phyloP scores from a whole-genome alignment of 1,140 invertebrate genomes.

The Sycobia sp. region DNA sequence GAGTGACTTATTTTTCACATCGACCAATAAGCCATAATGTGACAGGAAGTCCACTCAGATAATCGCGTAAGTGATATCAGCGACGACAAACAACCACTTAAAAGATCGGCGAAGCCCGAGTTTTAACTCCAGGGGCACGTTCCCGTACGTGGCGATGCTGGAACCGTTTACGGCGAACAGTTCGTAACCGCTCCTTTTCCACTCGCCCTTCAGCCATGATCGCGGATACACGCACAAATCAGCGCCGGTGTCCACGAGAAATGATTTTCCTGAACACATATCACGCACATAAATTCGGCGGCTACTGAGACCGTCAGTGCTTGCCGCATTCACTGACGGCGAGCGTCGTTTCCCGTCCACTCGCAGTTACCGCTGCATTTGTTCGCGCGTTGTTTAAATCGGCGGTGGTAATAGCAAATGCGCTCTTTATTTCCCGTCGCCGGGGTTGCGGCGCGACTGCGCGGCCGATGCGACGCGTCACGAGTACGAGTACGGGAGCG shows the following conservation, averaged over 20 bases:
- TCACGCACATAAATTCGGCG: slow-evolving; percentile 40
- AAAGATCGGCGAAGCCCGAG: slow-evolving; percentile 46
- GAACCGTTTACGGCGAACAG: slow-evolving; percentile 19
- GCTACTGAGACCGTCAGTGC: neutral
- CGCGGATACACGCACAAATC: slow-evolving; percentile 34
- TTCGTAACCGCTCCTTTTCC: slow-evolving; percentile 20
- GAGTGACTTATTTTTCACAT: too few relatives aligned
- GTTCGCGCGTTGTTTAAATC: neutral
- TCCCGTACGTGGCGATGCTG: neutral
- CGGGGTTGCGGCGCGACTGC: neutral
- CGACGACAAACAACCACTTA: slow-evolving; percentile 52
- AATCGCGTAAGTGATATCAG: slow-evolving; percentile 43
- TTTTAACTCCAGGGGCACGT: slow-evolving; percentile 30
- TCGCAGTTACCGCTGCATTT: neutral
- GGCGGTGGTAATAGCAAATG: neutral
- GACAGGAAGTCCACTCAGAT: slow-evolving; percentile 38
- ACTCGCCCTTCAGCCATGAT: neutral
- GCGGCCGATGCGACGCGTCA: neutral
- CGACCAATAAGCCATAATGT: too few relatives aligned
- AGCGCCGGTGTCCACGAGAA: slow-evolving; percentile 16
- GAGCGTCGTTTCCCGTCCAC: slow-evolving; percentile 29
- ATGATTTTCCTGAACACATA: neutral
- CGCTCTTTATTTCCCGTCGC: neutral
- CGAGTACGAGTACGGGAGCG: too few relatives aligned
- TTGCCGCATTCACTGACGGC: slow-evolving; percentile 32